phyloP scores from a whole-genome alignment of 2,113 vertebrate species.

The Gymnorhina tibicen region DNA sequence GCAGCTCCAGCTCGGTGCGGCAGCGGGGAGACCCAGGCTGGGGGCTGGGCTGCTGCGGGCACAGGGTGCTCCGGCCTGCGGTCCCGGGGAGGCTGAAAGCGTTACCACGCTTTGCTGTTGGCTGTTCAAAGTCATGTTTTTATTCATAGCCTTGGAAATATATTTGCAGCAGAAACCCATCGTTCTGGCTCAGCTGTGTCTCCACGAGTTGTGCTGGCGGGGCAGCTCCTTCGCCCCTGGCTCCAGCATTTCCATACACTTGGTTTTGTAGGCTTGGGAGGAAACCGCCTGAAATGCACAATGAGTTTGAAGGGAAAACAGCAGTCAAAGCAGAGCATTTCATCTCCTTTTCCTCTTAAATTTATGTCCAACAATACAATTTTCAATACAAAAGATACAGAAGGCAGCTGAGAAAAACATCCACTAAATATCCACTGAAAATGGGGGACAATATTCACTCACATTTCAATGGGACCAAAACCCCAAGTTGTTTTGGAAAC shows the following conservation, averaged over 20 bases:
- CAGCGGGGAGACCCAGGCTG: background rate
- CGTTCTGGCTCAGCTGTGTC: background rate
- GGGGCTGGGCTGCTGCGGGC: background rate
- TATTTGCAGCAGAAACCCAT: background rate
- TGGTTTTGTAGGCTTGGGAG: background rate
- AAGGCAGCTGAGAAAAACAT: background rate
- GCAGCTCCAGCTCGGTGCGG: rapidly evolving
- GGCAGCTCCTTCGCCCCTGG: background rate
- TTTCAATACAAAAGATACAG: background rate
- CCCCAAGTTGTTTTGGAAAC: background rate
- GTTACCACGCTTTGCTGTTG: rapidly evolving
- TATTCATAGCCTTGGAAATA: background rate
- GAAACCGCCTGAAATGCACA: background rate
- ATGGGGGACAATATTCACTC: background rate
- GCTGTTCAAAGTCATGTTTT: rapidly evolving
- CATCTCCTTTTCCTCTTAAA: background rate
- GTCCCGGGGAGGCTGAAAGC: background rate
- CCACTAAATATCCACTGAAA: background rate
- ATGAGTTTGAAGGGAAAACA: background rate
- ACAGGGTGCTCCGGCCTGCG: background rate
- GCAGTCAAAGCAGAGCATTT: background rate
- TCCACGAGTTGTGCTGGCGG: background rate
- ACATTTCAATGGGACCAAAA: background rate
- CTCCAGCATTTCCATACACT: rapidly evolving
- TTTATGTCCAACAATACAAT: background rate